Base-by-base conservation (phyloP, 30 jellyfish, hydroid and myxozoan species). In the Clytia hemisphaerica region DNA sequence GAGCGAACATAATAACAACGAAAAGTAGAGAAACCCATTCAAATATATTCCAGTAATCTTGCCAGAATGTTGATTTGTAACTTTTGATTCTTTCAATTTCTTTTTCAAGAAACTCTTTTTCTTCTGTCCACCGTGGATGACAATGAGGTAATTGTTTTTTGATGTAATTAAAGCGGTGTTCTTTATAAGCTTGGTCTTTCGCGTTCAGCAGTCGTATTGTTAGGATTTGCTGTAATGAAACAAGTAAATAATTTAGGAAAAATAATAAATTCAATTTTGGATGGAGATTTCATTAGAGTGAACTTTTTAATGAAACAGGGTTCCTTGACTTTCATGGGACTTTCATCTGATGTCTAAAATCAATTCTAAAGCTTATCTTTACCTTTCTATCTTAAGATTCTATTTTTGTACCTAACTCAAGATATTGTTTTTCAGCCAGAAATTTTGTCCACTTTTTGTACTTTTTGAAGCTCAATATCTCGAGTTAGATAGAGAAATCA, bases 81-180 rank as follows among this genome's bases (percentile, higher is more conserved):
- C 69, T 35, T 31, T 66, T 63, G 27, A 82, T 77, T 12, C 77
- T 91, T 4, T 57, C 35, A 24, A 50, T 45, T 53, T 91, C 99
- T 32, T 86, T 61, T 15, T 40, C 57, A 50, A 72, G 58, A 60
- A 31, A 91, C 45, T 92, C 63, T 47, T 58, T 63, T 69, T 91
- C 99, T 48, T 82, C 95, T 2, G 88, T 88, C 94, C 94, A 91
- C 22, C 75, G 84, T 2, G 99, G 95, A 76, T 91, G 99, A 45
- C 89, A 82, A 53, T 50, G 77, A 21, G 67, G 87, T 65, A 22
- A 14, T 53, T 69, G 81, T 57, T 69, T 49, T 2, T 50, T 47
- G 28, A 49, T 54, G 21, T 71, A 33, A 30, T 33, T 37, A 9
- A 69, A 10, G 0, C 67, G 28, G 6, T 69, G 59, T 19, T 49